Evolutionary conservation across 2,113 vertebrate genomes (phyloP).

Genomic region (Azemiops feae): DNA sequence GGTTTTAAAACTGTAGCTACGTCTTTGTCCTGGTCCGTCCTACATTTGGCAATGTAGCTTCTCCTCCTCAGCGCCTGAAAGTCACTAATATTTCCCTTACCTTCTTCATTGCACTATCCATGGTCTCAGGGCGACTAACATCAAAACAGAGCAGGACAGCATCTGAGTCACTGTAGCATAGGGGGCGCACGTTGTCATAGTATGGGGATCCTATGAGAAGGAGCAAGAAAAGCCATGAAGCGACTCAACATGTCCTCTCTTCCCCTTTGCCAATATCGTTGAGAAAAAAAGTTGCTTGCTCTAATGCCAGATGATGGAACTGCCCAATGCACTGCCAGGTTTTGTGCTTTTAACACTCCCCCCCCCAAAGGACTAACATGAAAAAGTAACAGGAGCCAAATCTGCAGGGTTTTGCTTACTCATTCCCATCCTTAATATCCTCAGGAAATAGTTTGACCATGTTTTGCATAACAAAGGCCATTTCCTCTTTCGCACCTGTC

Average conservation of each 20-base stretch:
- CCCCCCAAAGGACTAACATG: background rate
- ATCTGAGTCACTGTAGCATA: conserved; percentile 95
- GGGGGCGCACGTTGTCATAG: conserved; percentile 93
- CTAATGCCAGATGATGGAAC: background rate
- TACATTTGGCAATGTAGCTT: background rate
- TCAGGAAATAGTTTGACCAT: background rate
- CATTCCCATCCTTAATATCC: background rate
- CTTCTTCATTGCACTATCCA: conserved; percentile 90
- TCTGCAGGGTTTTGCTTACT: background rate
- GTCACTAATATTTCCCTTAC: conserved; percentile 57
- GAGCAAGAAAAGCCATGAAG: background rate
- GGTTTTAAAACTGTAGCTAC: background rate
- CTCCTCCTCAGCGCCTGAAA: background rate
- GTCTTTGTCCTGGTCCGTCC: background rate
- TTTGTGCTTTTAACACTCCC: background rate
- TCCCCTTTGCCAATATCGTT: background rate
- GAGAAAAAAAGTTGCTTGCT: background rate
- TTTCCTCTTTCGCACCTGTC: background rate
- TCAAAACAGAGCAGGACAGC: conserved; percentile 93
- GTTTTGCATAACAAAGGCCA: conserved; percentile 8
- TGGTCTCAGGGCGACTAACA: conserved; percentile 87
- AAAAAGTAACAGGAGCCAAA: conserved; percentile 12
- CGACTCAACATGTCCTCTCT: background rate
- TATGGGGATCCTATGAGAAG: conserved; percentile 84
- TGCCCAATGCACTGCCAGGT: background rate